Base-by-base conservation (phyloP, 2,113 vertebrate genomes). In the Mustela nigripes region DNA sequence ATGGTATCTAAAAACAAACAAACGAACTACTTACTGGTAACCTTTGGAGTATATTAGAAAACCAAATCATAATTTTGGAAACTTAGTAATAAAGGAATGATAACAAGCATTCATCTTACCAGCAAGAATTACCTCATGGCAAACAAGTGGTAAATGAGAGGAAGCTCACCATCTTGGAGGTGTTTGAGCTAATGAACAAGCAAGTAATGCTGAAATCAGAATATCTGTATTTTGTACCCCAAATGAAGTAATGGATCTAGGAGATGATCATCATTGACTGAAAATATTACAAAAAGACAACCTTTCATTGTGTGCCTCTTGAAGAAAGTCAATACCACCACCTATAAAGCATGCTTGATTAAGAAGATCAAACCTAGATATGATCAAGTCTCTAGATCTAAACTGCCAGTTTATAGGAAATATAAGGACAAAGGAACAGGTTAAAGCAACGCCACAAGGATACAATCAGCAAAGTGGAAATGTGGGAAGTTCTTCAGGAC, bases 21-120 rank as follows among this genome's bases (percentile, higher is more conserved):
- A 79, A 50, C 4, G 50, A 71, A 60, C 92, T 92, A 45, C 24
- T 84, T 80, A 50, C 53, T 98, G 76, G 63, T 21, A 86, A 56
- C 78, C 7, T 93, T 96, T 93, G 89, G 48, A 86, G 45, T 86
- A 50, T 86, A 83, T 36, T 97, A 81, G 62, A 26, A 94, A 96
- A 93, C 65, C 45, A 85, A 48, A 95, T 86, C 26, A 83, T 91
- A 97, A 62, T 92, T 98, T 97, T 96, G 78, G 69, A 94, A 97
- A 96, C 45, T 73, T 87, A 58, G 24, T 82, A 90, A 97, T 94
- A 74, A 78, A 92, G 36, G 36, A 91, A 92, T 22, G 50, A 28
- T 87, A 91, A 69, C 45, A 88, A 95, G 28, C 79, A 48, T 74
- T 83, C 95, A 33, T 84, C 63, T 63, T 96, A 84, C 15, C n/a